These are phyloP conservation scores for Coenonympha glycerion DNA, from an alignment of 2,888 invertebrate genomes.

Conservation along the genomic window DNA sequence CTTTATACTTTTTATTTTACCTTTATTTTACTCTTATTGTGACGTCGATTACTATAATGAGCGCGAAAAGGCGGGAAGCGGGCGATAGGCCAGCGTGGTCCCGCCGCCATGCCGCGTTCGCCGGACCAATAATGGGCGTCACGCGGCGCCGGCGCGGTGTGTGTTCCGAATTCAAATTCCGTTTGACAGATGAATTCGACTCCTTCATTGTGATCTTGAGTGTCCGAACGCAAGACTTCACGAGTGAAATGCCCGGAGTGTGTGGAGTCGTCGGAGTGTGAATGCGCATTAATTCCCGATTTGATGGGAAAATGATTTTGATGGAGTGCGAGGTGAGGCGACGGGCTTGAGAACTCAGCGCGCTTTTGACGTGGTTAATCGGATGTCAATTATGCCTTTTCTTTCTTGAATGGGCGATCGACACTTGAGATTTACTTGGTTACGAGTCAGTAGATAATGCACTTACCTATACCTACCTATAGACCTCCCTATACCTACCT, in stretches of 20 bases:
- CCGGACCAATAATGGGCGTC: conserved; percentile 30
- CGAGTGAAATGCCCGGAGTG: neutral
- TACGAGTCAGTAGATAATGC: no score
- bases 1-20: no score
- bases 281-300: conserved; percentile 65
- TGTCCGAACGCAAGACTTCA: conserved; percentile 39
- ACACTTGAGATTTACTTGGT: no score
- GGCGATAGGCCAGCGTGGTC: conserved; percentile 30
- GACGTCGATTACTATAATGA: conserved; percentile 38
- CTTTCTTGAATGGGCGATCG: no score
- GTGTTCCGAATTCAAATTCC: conserved; percentile 49
- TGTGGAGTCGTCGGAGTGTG: conserved; percentile 53
- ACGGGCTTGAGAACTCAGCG: conserved; percentile 38
- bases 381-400: conserved; percentile 15
- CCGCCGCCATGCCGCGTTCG: conserved; percentile 33
- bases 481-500: neutral
- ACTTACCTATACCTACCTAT: neutral
- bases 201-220: conserved; percentile 49
- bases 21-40: conserved; percentile 50
- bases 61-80: conserved; percentile 29
- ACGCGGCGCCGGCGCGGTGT: conserved; percentile 53
- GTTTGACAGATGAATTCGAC: conserved; percentile 56
- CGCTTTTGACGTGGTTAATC: conserved; percentile 13
- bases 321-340: conserved; percentile 31
- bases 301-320: conserved; percentile 53